A percentile compares a stretch with the other conserved stretches of the same genome.
Evolutionary conservation across 2,888 invertebrate species (phyloP).

Genomic region (Cheilosia urbana): DNA sequence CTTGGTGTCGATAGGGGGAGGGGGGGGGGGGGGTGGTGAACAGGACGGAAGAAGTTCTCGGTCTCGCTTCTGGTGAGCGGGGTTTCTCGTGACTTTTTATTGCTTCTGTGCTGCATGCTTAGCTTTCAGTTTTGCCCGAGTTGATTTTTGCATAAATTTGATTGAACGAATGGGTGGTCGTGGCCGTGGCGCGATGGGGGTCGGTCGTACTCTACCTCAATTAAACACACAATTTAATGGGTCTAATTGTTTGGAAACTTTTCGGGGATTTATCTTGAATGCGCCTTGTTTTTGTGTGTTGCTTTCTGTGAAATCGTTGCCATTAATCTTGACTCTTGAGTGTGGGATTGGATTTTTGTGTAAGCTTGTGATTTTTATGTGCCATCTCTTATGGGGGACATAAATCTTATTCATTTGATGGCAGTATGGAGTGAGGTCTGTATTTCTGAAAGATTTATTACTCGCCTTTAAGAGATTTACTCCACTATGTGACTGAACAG

Average conservation of each 20-base stretch:
- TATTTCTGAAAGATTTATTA: conserved; percentile 8
- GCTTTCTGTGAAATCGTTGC: conserved; percentile 34
- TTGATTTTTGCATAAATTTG: conserved; percentile 46
- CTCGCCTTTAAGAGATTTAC: neutral
- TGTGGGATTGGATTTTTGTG: conserved; percentile 26
- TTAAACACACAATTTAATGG: conserved; percentile 74
- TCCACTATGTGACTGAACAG: too few relatives aligned
- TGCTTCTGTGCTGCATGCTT: neutral
- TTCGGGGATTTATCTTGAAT: conserved; percentile 57
- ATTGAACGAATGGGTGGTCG: conserved; percentile 16
- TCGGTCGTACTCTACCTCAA: conserved; percentile 34
- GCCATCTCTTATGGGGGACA: neutral
- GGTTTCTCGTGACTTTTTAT: conserved; percentile 26
- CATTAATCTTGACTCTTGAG: conserved; percentile 66
- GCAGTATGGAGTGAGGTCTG: conserved; percentile 19
- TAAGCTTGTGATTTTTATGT: conserved; percentile 46
- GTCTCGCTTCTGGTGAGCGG: neutral
- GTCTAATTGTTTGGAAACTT: conserved; percentile 74
- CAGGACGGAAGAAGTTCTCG: conserved; percentile 17
- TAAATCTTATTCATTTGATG: conserved; percentile 22
- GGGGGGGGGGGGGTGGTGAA: neutral
- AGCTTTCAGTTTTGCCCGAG: neutral
- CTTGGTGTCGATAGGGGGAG: neutral
- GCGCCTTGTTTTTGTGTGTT: conserved; percentile 28
- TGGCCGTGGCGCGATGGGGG: neutral